Conservation (phyloP, 2,797 vertebrate species). For the Falco biarmicus region DNA sequence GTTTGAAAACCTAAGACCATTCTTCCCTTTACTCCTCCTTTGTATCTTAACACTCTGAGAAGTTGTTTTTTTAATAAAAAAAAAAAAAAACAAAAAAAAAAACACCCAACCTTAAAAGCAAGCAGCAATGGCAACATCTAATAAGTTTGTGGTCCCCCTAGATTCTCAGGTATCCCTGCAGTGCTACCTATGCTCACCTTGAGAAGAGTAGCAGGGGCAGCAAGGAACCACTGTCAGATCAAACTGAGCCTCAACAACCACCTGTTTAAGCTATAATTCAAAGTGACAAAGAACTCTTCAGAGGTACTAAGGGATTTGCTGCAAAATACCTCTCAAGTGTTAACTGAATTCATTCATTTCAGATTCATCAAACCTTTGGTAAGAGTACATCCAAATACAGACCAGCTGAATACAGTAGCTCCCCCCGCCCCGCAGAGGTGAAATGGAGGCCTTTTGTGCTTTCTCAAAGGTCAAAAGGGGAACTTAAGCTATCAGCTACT, state of each 20-base stretch:
- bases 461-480: not conserved
- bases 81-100: not conserved
- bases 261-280: constrained; percentile 18
- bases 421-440: not conserved
- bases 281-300: constrained; percentile 33
- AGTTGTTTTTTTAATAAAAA: not conserved
- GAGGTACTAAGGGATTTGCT: not conserved
- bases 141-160: not conserved
- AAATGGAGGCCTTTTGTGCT: not conserved
- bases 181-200: rapidly evolving
- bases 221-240: not conserved
- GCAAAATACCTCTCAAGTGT: constrained; percentile 31
- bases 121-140: not conserved
- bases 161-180: not conserved
- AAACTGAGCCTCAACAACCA: not conserved
- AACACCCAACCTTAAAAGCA: not conserved
- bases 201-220: not conserved
- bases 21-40: not conserved
- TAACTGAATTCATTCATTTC: constrained; percentile 50
- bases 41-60: not conserved
- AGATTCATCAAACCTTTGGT: constrained; percentile 44
- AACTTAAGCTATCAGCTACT: not conserved
- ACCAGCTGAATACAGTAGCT: not conserved
- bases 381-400: not conserved
- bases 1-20: not conserved